Conservation (phyloP, 2,888 invertebrate genomes). For the Nematopogon swammerdamellus region DNA sequence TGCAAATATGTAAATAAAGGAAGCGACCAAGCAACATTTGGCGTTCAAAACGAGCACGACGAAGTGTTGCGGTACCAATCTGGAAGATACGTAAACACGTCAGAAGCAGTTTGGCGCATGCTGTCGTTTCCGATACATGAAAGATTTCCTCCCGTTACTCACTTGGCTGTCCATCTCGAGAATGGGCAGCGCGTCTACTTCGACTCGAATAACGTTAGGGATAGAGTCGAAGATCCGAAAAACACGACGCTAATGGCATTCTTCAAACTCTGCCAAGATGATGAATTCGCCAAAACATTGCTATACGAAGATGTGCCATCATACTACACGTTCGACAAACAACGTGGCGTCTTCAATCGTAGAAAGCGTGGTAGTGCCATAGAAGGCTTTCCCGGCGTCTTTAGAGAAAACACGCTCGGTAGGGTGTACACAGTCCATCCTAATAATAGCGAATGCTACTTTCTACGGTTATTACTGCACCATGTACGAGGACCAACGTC, state of each 20-base stretch:
- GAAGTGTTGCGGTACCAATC: conserved; percentile 15
- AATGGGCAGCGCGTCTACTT: conserved; percentile 14
- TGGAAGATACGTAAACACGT: conserved; percentile 14
- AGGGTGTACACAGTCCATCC: background rate
- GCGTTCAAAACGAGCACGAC: conserved; percentile 14
- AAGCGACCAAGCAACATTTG: conserved; percentile 8
- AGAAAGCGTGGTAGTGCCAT: conserved; percentile 4
- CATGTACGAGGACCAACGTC: conserved; percentile 18
- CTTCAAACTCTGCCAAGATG: conserved; percentile 13
- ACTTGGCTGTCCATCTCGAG: conserved; percentile 13
- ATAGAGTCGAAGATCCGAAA: conserved; percentile 3
- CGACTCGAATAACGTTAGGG: conserved; percentile 9
- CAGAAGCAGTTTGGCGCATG: conserved; percentile 15
- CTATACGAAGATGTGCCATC: conserved; percentile 8
- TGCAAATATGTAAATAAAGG: conserved; percentile 10
- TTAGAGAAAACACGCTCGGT: background rate
- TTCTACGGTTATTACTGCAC: conserved; percentile 7
- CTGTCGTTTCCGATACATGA: conserved; percentile 16
- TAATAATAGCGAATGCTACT: background rate
- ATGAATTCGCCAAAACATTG: conserved; percentile 14
- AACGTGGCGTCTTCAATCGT: background rate
- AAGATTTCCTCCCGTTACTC: conserved; percentile 12
- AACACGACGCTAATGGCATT: conserved; percentile 11
- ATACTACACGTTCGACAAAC: conserved; percentile 4
- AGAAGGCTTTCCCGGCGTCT: background rate